Conservation (phyloP, 2,113 vertebrate genomes). For the Australoheros scitulus region DNA sequence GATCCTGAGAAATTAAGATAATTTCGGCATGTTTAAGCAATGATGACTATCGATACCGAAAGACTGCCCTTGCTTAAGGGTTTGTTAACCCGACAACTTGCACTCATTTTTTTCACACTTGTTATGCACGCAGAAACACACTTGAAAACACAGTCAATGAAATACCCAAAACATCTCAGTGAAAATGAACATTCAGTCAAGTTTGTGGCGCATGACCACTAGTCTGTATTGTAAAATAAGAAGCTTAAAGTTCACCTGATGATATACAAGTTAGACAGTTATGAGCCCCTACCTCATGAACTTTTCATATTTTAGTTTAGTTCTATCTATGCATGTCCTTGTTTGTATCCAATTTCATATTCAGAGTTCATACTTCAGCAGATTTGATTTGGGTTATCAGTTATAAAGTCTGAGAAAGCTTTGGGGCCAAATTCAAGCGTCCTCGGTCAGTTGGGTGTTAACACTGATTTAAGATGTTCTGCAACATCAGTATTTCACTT, state of each 20-base stretch:
- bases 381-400: background rate
- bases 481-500: background rate
- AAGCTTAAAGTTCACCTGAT: background rate
- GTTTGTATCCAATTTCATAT: too few relatives aligned
- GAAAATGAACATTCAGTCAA: background rate
- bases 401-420: background rate
- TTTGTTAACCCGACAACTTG: background rate
- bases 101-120: background rate
- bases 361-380: background rate
- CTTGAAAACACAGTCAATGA: background rate
- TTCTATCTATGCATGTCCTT: background rate
- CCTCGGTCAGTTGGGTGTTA: background rate
- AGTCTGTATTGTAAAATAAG: background rate
- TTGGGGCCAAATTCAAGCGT: background rate
- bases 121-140: background rate
- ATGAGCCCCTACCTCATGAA: background rate
- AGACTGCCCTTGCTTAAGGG: background rate
- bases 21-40: background rate
- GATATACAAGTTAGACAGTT: background rate
- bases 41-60: background rate
- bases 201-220: background rate
- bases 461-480: background rate
- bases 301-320: background rate
- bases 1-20: background rate
- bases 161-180: background rate